Evolutionary conservation across 1,140 invertebrate species (phyloP), one percentile per base, ranked within the genome.

Genomic region (Atta texana): DNA sequence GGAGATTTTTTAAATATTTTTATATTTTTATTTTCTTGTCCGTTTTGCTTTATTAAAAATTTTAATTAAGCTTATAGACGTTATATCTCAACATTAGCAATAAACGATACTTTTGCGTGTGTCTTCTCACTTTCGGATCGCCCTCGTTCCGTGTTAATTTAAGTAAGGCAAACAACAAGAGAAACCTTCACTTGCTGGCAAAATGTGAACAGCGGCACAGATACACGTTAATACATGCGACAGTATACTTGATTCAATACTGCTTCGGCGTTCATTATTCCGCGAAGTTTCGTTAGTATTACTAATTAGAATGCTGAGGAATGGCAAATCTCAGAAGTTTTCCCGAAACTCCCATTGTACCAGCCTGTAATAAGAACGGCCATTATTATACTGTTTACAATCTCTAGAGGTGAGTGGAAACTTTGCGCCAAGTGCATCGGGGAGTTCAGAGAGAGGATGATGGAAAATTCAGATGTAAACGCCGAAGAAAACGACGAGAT

Each of bases 371-470:
- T 89, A 89, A 91, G 90, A 87, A 87, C 85, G 82, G 55, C 87
- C 85, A 81, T 91, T 89, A 87, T 91, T 89, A 76, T 89, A 87
- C 89, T 91, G 90, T 91, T 91, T 91, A 91, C 89, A 89, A 89
- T 90, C 87, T 85, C 71, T 49, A 10, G 44, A 78, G 68, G 75
- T 53, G 21, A n/a, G 21, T 61, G 55, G 55, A 63, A 84, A 84
- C 69, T 84, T 84, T 57, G 80, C n/a, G 14, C 69, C 69, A 75
- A 75, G 80, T 75, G 69, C 55, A 82, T 61, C 55, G 68, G 53
- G 31, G 39, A 75, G 55, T 61, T 84, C 24, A 74, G 55, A 49
- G 18, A 24, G 24, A 24, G 28, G 69, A 75, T 57, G 28, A 39
- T 44, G 53, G 76, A 69, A 84, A 84, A 84, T 84, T 75, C 69